A percentile compares a stretch with the other conserved stretches of the same genome.
Conservation (phyloP, 37 sponge, comb jelly and placozoan genomes). For the Aphrocallistes beatrix region DNA sequence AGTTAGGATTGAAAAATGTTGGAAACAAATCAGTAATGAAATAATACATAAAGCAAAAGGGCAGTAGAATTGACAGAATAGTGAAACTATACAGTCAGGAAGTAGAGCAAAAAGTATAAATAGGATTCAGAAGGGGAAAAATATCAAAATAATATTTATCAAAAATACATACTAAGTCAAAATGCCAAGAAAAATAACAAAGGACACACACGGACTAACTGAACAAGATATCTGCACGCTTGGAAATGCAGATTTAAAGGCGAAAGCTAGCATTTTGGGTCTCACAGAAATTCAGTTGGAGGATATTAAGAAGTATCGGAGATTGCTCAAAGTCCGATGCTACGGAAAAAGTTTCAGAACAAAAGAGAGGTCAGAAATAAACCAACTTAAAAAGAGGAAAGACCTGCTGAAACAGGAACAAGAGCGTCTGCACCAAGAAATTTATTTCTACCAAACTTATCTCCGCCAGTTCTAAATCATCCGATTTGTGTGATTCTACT, state of each 20-base stretch:
- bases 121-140: too few relatives aligned
- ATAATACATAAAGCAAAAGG: too few relatives aligned
- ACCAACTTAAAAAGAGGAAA: neutral
- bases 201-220: neutral
- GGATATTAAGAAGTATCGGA: neutral
- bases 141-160: neutral
- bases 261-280: neutral
- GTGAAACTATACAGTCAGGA: too few relatives aligned
- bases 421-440: neutral
- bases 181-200: neutral
- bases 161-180: neutral
- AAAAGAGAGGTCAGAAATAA: neutral
- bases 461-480: neutral
- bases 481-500: too few relatives aligned
- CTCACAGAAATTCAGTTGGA: neutral
- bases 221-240: neutral
- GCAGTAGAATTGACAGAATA: too few relatives aligned
- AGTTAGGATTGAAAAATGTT: too few relatives aligned
- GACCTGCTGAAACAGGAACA: neutral
- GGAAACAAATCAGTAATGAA: too few relatives aligned
- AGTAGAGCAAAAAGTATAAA: too few relatives aligned
- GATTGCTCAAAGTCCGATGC: neutral
- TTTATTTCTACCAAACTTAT: neutral
- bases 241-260: neutral
- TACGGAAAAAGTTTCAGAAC: neutral